Base-by-base conservation (phyloP, 2,113 vertebrate genomes). In the Procavia capensis region DNA sequence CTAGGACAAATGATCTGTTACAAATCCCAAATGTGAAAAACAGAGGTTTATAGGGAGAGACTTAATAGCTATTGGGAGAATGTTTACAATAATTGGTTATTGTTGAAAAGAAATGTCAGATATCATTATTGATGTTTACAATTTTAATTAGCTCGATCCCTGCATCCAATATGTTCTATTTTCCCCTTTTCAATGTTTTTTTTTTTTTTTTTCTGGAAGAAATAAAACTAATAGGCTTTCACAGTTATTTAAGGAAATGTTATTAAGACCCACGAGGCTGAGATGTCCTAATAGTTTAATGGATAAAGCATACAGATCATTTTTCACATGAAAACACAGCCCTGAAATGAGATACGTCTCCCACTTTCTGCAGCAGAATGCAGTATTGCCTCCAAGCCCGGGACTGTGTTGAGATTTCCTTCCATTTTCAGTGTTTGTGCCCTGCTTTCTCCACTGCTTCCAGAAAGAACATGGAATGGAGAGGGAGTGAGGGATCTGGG, bases 261-360 rank as follows among this genome's bases (percentile, higher is more conserved):
- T 98, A 98, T 97, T 98, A 97, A 96, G 88, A 97, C 93, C 92
- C 97, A 96, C 39, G 80, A 74, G 94, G 83, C 95, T 72, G 97
- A 96, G 95, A 98, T 97, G 96, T 95, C 97, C 97, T 98, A 98
- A 94, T 97, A 98, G 96, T 98, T 98, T 98, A 98, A 98, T 97
- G 97, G 97, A 96, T 98, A 94, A 98, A 98, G 98, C 98, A 97
- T 96, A 93, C 13, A 78, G 96, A 83, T 98, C 95, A 97, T 98
- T 98, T 98, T 98, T 98, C 98, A 98, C 97, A 97, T 98, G 97
- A 97, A 98, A 98, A 98, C 96, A 96, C 96, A 98, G 97, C 54
- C 95, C 92, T 98, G 97, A 98, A 98, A 98, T 3, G 72, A 97
- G 98, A 98, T 98, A 97, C 93, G 96, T 94, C 79, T 50, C 94